Conservation (phyloP, 2,113 vertebrate species). For the Entomyzon cyanotis region DNA sequence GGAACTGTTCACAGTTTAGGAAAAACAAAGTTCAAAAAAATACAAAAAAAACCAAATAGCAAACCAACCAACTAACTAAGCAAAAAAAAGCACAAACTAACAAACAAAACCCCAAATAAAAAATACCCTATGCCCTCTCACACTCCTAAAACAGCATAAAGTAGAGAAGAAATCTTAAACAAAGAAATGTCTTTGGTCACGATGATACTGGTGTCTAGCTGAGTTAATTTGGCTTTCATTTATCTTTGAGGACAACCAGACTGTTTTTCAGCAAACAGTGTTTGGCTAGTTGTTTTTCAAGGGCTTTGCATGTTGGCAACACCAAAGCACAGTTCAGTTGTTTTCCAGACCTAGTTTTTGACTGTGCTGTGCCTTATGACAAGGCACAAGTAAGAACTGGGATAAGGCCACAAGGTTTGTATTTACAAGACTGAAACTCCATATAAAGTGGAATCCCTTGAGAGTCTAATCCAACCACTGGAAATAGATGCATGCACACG, state of each 20-base stretch:
- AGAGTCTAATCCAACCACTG: neutral
- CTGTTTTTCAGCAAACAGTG: neutral
- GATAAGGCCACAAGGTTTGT: neutral
- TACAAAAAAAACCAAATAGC: fast-evolving
- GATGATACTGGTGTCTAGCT: neutral
- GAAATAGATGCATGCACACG: fast-evolving
- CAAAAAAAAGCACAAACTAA: neutral
- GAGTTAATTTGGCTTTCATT: neutral
- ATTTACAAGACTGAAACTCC: neutral
- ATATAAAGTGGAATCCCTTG: neutral
- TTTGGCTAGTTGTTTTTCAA: neutral
- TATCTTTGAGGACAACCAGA: neutral
- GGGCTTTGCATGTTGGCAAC: neutral
- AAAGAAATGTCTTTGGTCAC: neutral
- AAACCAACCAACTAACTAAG: neutral
- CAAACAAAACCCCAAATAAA: neutral
- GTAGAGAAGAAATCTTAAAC: neutral
- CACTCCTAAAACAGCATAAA: fast-evolving
- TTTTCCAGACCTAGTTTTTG: neutral
- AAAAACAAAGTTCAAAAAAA: neutral
- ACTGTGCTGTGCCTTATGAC: neutral
- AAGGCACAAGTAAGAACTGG: neutral
- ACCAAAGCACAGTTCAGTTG: neutral
- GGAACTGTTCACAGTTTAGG: neutral
- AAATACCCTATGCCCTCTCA: neutral